A percentile compares a stretch with the other conserved stretches of the same genome.
Conservation (phyloP, 2,113 vertebrate genomes). For the Nestor notabilis region DNA sequence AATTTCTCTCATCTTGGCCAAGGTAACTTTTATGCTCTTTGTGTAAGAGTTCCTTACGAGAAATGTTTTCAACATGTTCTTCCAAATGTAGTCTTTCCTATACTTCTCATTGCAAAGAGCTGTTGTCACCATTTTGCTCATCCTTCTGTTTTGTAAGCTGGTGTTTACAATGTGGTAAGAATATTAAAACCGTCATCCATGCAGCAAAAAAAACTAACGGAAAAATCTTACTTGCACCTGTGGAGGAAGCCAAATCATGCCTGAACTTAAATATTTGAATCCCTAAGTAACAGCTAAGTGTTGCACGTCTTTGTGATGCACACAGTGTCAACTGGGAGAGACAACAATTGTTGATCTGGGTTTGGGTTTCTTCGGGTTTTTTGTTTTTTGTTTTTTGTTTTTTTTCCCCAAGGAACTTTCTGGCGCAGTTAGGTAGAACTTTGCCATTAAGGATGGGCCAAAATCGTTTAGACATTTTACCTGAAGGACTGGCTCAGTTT, state of each 20-base stretch:
- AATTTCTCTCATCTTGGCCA: neutral
- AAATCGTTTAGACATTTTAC: neutral
- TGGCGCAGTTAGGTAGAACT: neutral
- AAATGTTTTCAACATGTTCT: neutral
- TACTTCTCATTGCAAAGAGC: neutral
- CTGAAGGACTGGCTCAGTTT: neutral
- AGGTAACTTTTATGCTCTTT: neutral
- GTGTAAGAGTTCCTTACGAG: neutral
- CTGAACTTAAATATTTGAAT: constrained; percentile 42
- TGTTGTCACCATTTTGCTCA: constrained; percentile 49
- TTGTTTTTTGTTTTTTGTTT: neutral
- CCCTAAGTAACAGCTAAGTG: constrained; percentile 24
- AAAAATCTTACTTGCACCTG: constrained; percentile 49
- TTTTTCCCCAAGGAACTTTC: neutral
- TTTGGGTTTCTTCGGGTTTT: too few relatives aligned
- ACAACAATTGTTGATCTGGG: neutral
- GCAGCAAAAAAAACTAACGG: constrained; percentile 15
- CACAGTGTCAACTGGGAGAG: neutral
- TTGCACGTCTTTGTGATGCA: neutral
- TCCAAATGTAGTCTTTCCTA: neutral
- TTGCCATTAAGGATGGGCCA: neutral
- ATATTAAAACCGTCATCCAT: constrained; percentile 10
- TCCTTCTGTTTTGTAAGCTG: constrained; percentile 42
- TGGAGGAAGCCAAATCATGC: constrained; percentile 13
- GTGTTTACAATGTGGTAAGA: constrained; percentile 47